Base-by-base conservation (phyloP, 1,140 invertebrate species). In the Drosophila virilis region DNA sequence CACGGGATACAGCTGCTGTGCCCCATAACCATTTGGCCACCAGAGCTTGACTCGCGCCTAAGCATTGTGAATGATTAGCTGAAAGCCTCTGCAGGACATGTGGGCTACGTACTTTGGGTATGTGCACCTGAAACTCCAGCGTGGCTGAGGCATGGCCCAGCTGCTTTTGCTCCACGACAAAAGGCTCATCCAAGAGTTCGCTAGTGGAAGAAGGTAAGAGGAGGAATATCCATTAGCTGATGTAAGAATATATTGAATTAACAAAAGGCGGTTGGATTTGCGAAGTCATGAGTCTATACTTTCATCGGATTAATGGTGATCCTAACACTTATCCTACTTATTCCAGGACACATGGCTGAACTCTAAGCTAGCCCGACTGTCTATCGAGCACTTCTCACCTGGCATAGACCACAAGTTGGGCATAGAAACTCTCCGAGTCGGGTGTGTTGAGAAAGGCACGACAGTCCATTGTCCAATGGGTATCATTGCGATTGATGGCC, bases 21-120 rank as follows among this genome's bases (percentile, higher is more conserved):
- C 89, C 12, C 98, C 98, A 91, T 97, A 97, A 35, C 97, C 98
- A 93, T 98, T 98, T 0, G 98, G 98, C 98, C 98, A 99, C 98
- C 98, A 99, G 8, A 94, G 83, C 46, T 94, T 78, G 0, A 91
- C 76, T 1, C 46, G 62, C n/a, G 75, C 76, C 90, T 91, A 45
- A 9, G 9, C 48, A 22, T 1, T 45, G 1, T 60, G 9, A 28
- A 15, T 10, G 8, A 45, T 35, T 9, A 65, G 5, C 9, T 8
- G 4, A 6, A 13, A 7, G n/a, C 32, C 8, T 10, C 0, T 38
- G 22, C 10, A 7, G n/a, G 8, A 17, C n/a, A 9, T 1, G 0
- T 1, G 0, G 12, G 8, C 8, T 12, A 60, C 62, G 8, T 73
- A 90, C 88, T 28, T 74, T 76, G 8, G 84, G 84, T 54, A 91